Percentiles rank a stretch among this genome's conserved stretches.
These are phyloP conservation scores for Dendropsophus ebraccatus DNA, from an alignment of 2,113 vertebrate genomes.

Conservation along the genomic window DNA sequence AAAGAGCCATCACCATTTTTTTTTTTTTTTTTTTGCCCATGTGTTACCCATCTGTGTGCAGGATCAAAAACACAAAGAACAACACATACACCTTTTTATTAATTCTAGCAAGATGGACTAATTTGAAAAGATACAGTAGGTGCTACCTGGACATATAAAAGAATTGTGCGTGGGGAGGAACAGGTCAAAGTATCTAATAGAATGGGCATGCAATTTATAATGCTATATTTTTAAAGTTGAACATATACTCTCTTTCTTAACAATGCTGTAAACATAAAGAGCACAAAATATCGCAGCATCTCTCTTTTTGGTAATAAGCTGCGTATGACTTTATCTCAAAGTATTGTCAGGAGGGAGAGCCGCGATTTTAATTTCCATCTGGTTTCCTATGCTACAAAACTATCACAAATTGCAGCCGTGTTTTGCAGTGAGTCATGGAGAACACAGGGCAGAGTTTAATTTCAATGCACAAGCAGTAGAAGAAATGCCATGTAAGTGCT, in stretches of 20 bases:
- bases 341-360: slow-evolving; percentile 38
- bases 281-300: not conserved
- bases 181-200: too few relatives aligned
- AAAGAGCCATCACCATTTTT: too few relatives aligned
- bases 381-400: slow-evolving; percentile 51
- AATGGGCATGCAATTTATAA: not conserved
- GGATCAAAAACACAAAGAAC: too few relatives aligned
- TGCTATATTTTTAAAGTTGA: not conserved
- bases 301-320: not conserved
- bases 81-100: too few relatives aligned
- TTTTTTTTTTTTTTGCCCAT: too few relatives aligned
- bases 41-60: too few relatives aligned
- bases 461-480: not conserved
- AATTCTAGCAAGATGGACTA: too few relatives aligned
- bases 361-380: slow-evolving; percentile 39
- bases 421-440: slow-evolving; percentile 50
- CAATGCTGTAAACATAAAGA: not conserved
- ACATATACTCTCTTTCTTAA: not conserved
- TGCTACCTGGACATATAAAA: too few relatives aligned
- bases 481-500: not conserved
- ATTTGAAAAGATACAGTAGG: too few relatives aligned
- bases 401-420: slow-evolving; percentile 61
- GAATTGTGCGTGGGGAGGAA: too few relatives aligned
- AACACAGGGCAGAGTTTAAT: slow-evolving; percentile 54
- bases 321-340: not conserved